Base-by-base conservation (phyloP, 2,888 invertebrate genomes). In the Eurytoma californica region DNA sequence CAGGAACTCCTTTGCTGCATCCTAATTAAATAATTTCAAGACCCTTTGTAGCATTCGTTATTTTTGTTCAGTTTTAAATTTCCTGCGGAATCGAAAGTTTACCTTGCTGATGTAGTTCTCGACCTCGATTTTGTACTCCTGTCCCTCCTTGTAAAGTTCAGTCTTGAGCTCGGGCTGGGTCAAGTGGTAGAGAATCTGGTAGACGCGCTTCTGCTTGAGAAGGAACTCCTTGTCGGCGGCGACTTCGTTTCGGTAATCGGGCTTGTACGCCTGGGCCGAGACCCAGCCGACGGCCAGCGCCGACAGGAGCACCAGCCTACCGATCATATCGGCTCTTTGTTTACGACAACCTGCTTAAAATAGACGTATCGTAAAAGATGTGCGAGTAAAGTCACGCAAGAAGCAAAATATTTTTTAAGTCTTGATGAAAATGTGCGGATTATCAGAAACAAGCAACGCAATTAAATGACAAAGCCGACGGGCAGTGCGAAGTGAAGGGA, bases 1-100 rank as follows among this genome's bases (percentile, higher is more conserved):
- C 47, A 90, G 80, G 82, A 91, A 91, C 30, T 89, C 85, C 61
- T 87, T 86, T 2, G 88, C 90, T 3, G 85, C 88, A n/a, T 85
- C 83, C 86, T 90, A 18, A 0, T n/a, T n/a, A n/a, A n/a, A n/a
- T n/a, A n/a, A n/a, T n/a, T n/a, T n/a, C n/a, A n/a, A 24, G 24
- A 24, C 24, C 24, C 24, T 24, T 24, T 24, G 24, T 24, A 24
- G 1, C 24, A 2, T 24, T 24, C 24, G 24, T 24, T 24, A 24
- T 24, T 24, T 66, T 39, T 20, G 20, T 39, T 39, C 5, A 39
- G 39, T 39, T 7, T 4, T 39, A 2, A 7, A 7, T n/a, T n/a
- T n/a, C n/a, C 39, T 39, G 4, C 4, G 7, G 7, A 39, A 3
- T 39, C 3, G 4, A 7, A 3, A 0, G 0, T 28, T 78, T 85